Base-by-base conservation (phyloP, 1,140 invertebrate genomes). In the Panulirus ornatus region DNA sequence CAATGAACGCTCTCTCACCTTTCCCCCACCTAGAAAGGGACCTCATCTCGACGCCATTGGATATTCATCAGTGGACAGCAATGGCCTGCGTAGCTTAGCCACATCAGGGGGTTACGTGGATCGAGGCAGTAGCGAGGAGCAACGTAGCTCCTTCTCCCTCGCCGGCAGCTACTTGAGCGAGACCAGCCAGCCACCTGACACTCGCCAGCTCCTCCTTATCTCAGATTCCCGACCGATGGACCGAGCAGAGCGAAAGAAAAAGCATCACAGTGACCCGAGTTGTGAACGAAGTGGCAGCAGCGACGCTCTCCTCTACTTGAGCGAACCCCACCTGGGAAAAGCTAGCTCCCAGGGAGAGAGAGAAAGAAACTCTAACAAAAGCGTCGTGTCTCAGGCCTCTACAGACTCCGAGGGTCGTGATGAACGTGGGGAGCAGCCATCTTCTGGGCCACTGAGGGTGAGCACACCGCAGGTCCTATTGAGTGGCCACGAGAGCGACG, bases 351-450 rank as follows among this genome's bases (percentile, higher is more conserved):
- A 81, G n/a, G 63, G 70, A 22, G 44, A 78, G 34, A 14, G 36
- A 36, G 51, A 75, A 42, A 51, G 88, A 36, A 22, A 36, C 38
- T 73, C 87, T 11, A 66, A 82, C 40, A 84, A 86, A 19, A 54
- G 85, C n/a, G 83, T 88, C 16, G 90, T 92, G 44, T 92, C 92
- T 79, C 92, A 92, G 88, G 89, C 83, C 11, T 92, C 92, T 30
- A 92, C 92, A n/a, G 92, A 92, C 78, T 92, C 92, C 38, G 92
- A 92, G 44, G 92, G 92, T 19, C 75, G 84, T 22, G 92, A 91
- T 34, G 92, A 92, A 22, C 82, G 84, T 6, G 63, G 83, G 27
- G 76, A 91, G 16, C 82, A 82, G 14, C 83, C 75, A 8, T 36
- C 79, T 22, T 42, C 87, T 8, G 76, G 70, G 66, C 87, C 88